These are phyloP conservation scores for Trichogramma dendrolimi DNA, from an alignment of 2,888 invertebrate genomes.

Conservation along the genomic window DNA sequence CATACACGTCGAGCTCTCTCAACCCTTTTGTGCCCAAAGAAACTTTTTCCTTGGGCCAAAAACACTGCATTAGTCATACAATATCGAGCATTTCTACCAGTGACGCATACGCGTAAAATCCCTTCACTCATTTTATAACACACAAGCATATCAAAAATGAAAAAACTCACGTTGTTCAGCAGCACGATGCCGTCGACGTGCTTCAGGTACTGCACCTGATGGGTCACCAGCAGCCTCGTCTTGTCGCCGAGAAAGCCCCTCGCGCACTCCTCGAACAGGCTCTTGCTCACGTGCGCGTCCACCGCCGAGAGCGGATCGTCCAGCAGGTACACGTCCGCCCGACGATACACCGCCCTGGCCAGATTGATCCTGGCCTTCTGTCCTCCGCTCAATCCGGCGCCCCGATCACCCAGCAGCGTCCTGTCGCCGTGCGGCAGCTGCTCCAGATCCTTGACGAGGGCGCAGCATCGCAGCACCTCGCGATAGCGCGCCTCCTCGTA, in stretches of 20 bases:
- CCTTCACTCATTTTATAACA: background rate
- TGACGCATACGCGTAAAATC: too few species aligned
- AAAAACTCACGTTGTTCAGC: conserved; percentile 38
- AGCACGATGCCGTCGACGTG: conserved; percentile 44
- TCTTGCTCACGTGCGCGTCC: conserved; percentile 69
- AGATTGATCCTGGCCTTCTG: conserved; percentile 74
- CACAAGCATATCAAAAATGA: background rate
- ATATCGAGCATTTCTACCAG: too few species aligned
- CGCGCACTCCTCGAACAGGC: conserved; percentile 71
- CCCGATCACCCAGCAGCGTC: conserved; percentile 69
- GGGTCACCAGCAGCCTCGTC: conserved; percentile 72
- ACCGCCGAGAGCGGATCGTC: conserved; percentile 81
- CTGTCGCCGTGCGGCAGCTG: conserved; percentile 66
- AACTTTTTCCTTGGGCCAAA: too few species aligned
- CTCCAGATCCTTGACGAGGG: conserved; percentile 53
- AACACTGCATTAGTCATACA: too few species aligned
- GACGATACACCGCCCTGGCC: conserved; percentile 70
- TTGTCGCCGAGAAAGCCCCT: conserved; percentile 61
- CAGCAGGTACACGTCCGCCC: conserved; percentile 73
- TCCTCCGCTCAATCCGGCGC: conserved; percentile 68
- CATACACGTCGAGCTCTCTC: too few species aligned
- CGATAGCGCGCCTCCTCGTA: conserved; percentile 60
- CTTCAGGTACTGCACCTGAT: conserved; percentile 66
- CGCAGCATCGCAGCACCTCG: conserved; percentile 50
- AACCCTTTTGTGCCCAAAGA: too few species aligned